Conservation (phyloP, 2,113 vertebrate genomes). For the Boleophthalmus pectinirostris region DNA sequence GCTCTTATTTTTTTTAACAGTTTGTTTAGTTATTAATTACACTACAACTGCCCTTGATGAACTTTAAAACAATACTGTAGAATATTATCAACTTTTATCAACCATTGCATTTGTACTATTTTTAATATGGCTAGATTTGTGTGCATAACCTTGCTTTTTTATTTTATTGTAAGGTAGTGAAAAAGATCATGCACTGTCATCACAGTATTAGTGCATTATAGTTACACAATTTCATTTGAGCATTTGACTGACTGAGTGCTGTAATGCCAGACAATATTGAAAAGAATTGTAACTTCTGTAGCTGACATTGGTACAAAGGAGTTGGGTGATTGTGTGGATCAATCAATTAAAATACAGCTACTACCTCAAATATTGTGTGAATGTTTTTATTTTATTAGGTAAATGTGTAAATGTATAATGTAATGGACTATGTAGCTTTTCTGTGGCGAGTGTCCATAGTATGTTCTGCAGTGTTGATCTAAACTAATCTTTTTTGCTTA, state of each 20-base stretch:
- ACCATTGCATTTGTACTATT: conserved; percentile 21
- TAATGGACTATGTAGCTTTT: too few species aligned
- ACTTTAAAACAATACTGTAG: conserved; percentile 15
- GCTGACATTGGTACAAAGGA: conserved; percentile 62
- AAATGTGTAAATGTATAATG: too few species aligned
- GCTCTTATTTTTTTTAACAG: conserved; percentile 13
- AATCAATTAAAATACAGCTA: conserved; percentile 79
- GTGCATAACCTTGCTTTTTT: conserved; percentile 48
- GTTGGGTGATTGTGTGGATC: conserved; percentile 70
- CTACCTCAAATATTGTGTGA: conserved; percentile 68
- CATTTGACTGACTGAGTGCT: conserved; percentile 61
- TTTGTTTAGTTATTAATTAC: conserved; percentile 37
- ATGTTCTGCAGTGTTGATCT: too few species aligned
- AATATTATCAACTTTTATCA: background rate
- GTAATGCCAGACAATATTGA: conserved; percentile 51
- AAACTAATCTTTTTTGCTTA: too few species aligned
- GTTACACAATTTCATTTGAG: conserved; percentile 59
- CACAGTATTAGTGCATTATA: conserved; percentile 55
- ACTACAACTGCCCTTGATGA: conserved; percentile 58
- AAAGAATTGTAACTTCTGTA: conserved; percentile 71
- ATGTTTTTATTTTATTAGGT: background rate
- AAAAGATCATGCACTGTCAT: conserved; percentile 37
- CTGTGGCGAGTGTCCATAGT: too few species aligned
- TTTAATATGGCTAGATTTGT: conserved; percentile 43
- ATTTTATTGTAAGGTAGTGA: conserved; percentile 24